These are phyloP conservation scores for Myotis myotis DNA, from an alignment of 2,797 vertebrate genomes.

Conservation along the genomic window DNA sequence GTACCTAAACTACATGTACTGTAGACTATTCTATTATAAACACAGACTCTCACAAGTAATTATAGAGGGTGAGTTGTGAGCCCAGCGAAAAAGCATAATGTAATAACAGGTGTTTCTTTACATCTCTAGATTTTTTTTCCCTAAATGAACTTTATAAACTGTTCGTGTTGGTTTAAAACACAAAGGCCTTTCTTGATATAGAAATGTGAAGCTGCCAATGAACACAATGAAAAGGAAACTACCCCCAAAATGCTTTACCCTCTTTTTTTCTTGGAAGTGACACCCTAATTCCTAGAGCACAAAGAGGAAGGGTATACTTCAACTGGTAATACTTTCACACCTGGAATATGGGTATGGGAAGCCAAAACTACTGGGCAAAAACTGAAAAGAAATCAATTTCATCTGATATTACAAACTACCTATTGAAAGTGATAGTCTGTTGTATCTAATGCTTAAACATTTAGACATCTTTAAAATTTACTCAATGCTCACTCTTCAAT, in stretches of 20 bases:
- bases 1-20: background rate
- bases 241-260: background rate
- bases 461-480: background rate
- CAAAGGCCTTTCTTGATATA: constrained; percentile 41
- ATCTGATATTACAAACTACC: background rate
- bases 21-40: constrained; percentile 49
- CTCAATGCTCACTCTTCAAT: background rate
- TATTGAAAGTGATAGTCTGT: background rate
- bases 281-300: constrained; percentile 21
- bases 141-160: constrained; percentile 52
- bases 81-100: constrained; percentile 44
- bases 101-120: constrained; percentile 67
- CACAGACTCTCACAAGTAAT: constrained; percentile 62
- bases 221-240: constrained; percentile 48
- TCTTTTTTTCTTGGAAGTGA: constrained; percentile 36
- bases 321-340: constrained; percentile 7
- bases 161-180: constrained; percentile 22
- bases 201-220: constrained; percentile 50
- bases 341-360: background rate
- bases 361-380: background rate
- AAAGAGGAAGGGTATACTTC: constrained; percentile 12
- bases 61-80: constrained; percentile 46
- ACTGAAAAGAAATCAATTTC: background rate
- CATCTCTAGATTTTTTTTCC: constrained; percentile 11
- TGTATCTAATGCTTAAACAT: background rate